Conservation (phyloP, 2,888 invertebrate species). For the Antheraea assamensis region DNA sequence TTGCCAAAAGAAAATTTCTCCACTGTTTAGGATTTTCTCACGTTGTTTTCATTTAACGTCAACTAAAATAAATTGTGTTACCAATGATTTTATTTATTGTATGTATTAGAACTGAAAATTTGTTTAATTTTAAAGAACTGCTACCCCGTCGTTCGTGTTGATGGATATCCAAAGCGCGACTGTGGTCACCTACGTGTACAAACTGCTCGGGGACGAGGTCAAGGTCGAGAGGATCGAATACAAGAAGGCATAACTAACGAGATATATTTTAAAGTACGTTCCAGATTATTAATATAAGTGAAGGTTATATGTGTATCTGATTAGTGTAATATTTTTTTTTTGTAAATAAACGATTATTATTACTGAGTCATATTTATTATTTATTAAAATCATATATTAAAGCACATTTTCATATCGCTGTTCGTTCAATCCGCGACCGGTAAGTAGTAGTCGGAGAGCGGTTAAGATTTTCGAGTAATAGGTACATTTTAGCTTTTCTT, state of each 20-base stretch:
- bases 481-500: too few relatives aligned
- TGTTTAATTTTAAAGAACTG: constrained; percentile 84
- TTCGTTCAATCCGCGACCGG: too few relatives aligned
- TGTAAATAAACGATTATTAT: constrained; percentile 14
- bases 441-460: too few relatives aligned
- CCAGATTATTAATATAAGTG: neutral
- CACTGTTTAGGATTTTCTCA: too few relatives aligned
- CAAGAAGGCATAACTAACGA: constrained; percentile 88
- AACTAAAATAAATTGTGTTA: too few relatives aligned
- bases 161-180: constrained; percentile 99
- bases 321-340: constrained; percentile 10
- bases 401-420: too few relatives aligned
- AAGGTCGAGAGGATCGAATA: constrained; percentile 99
- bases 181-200: constrained; percentile 99
- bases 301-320: constrained; percentile 5
- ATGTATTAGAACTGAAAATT: too few relatives aligned
- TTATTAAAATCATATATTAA: neutral
- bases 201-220: constrained; percentile 98
- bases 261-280: constrained; percentile 6
- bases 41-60: too few relatives aligned
- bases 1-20: too few relatives aligned
- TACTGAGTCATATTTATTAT: neutral
- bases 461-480: too few relatives aligned
- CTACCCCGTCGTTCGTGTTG: constrained; percentile 97
- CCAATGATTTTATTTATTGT: too few relatives aligned